phyloP scores from a whole-genome alignment of 2,888 invertebrate species.

The Cremastinae sp. region DNA sequence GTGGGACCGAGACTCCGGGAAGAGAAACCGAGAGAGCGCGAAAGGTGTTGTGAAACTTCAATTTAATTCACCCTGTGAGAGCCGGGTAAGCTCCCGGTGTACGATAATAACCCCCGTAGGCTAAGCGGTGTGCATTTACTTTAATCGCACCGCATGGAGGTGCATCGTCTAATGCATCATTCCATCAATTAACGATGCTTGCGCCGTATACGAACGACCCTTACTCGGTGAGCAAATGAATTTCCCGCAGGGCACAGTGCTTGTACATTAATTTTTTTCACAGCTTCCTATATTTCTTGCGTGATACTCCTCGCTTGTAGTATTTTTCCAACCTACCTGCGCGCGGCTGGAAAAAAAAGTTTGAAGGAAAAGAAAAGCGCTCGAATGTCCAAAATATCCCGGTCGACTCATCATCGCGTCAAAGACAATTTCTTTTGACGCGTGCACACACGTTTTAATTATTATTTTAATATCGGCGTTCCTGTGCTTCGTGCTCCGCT shows the following conservation, averaged over 20 bases:
- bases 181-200: slow-evolving; percentile 50
- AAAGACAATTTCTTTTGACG: slow-evolving; percentile 47
- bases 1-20: too few relatives aligned
- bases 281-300: too few relatives aligned
- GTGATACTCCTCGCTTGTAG: too few relatives aligned
- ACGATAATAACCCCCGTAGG: slow-evolving; percentile 50
- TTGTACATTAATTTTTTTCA: too few relatives aligned
- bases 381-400: slow-evolving; percentile 2
- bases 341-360: background rate
- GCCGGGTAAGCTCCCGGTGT: slow-evolving; percentile 30
- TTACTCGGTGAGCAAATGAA: slow-evolving; percentile 43
- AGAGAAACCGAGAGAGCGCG: background rate
- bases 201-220: slow-evolving; percentile 15
- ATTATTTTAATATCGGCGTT: slow-evolving; percentile 52
- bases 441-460: slow-evolving; percentile 49
- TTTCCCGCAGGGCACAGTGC: slow-evolving; percentile 45
- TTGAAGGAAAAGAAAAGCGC: slow-evolving; percentile 1
- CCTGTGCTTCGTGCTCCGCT: background rate
- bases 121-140: slow-evolving; percentile 53
- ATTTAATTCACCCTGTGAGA: slow-evolving; percentile 43
- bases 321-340: background rate
- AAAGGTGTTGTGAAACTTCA: slow-evolving; percentile 29
- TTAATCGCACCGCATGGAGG: slow-evolving; percentile 41
- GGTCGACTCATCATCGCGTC: slow-evolving; percentile 15
- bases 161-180: slow-evolving; percentile 49